Conservation (phyloP, 2,797 vertebrate genomes). For the Coracias cyanogaster region DNA sequence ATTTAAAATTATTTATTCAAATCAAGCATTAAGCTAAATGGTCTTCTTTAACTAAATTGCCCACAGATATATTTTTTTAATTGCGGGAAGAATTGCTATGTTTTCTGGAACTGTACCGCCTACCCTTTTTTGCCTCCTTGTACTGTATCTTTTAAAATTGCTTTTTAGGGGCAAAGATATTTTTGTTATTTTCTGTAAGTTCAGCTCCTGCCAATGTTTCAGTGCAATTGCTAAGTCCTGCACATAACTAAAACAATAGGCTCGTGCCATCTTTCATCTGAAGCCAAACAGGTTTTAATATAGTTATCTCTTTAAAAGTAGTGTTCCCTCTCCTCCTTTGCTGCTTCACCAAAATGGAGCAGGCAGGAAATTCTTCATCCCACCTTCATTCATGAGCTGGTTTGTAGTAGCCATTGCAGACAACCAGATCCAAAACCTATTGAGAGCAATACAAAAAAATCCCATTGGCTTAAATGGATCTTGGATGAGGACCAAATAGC, state of each 20-base stretch:
- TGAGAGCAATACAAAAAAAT: not conserved
- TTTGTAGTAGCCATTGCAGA: not conserved
- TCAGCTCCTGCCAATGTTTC: conserved; percentile 38
- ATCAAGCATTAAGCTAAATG: not conserved
- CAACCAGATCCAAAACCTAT: not conserved
- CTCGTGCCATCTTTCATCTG: conserved; percentile 58
- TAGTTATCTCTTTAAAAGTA: conserved; percentile 59
- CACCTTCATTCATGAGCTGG: conserved; percentile 27
- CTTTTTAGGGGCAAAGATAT: not conserved
- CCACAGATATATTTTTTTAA: not conserved
- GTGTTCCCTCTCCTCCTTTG: not conserved
- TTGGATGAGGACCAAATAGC: not conserved
- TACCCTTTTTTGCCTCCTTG: not conserved
- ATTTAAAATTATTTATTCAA: not conserved
- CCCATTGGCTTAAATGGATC: not conserved
- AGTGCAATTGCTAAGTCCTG: conserved; percentile 9
- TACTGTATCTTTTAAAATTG: not conserved
- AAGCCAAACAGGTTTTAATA: conserved; percentile 66
- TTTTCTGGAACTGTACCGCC: not conserved
- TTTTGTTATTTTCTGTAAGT: conserved; percentile 10
- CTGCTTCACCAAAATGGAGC: conserved; percentile 30
- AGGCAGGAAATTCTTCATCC: conserved; percentile 59
- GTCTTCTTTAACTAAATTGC: not conserved
- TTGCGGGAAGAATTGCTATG: not conserved
- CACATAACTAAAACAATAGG: conserved; percentile 12